A percentile compares a stretch with the other conserved stretches of the same genome.
Conservation (phyloP, 2,888 invertebrate genomes). For the Ornithoptera priamus region DNA sequence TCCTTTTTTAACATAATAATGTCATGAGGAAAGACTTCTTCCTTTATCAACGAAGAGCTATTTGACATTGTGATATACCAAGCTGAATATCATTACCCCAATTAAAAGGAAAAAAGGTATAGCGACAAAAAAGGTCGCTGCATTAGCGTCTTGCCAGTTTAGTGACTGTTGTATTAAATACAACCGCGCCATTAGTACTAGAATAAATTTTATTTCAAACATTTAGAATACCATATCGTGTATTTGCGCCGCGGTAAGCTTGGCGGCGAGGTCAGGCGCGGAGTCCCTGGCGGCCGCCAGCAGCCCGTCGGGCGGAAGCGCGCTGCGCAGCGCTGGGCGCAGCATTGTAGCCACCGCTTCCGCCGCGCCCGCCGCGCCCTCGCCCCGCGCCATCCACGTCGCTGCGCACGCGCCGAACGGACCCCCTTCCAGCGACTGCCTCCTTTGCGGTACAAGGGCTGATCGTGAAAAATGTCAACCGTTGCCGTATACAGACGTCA, state of each 20-base stretch:
- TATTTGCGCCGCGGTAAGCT: constrained; percentile 86
- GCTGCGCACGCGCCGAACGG: constrained; percentile 80
- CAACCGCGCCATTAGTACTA: no score
- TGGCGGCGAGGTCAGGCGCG: constrained; percentile 89
- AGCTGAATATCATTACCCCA: no score
- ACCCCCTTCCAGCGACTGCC: constrained; percentile 83
- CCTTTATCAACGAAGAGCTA: no score
- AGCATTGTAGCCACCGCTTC: constrained; percentile 74
- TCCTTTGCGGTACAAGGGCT: constrained; percentile 71
- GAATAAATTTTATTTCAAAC: no score
- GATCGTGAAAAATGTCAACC: constrained; percentile 50
- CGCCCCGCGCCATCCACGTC: constrained; percentile 73
- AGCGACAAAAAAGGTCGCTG: no score
- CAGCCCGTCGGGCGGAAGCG: constrained; percentile 86
- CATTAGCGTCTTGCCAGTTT: no score
- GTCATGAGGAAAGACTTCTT: no score
- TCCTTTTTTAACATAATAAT: no score
- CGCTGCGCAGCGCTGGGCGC: constrained; percentile 77
- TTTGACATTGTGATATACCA: no score
- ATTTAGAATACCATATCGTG: constrained; percentile 87
- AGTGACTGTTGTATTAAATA: no score
- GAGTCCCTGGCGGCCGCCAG: constrained; percentile 94
- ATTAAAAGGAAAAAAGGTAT: no score
- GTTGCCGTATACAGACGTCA: constrained; percentile 25
- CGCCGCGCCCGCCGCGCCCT: constrained; percentile 65